A percentile compares a stretch with the other conserved stretches of the same genome.
These are phyloP conservation scores for Phylloscopus trochiloides DNA, from an alignment of 2,113 vertebrate species.

Conservation along the genomic window DNA sequence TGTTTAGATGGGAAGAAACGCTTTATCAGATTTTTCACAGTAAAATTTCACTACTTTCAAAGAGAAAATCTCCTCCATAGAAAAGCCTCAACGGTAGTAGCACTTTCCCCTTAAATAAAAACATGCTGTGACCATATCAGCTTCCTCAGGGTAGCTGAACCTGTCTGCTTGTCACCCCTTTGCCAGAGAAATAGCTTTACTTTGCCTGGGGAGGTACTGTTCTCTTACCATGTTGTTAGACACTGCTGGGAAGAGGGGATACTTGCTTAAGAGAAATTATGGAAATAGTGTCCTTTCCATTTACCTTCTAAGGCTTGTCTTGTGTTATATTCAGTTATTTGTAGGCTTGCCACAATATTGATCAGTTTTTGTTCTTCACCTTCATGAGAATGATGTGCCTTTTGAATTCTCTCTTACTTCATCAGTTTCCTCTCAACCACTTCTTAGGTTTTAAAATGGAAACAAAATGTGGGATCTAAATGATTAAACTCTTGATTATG, in stretches of 20 bases:
- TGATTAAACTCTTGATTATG: neutral
- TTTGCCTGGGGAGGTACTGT: neutral
- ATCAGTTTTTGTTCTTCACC: neutral
- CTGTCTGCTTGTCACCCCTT: neutral
- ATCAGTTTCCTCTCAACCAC: neutral
- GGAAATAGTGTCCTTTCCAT: neutral
- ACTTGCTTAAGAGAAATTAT: neutral
- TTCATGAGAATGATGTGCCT: neutral
- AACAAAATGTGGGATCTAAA: neutral
- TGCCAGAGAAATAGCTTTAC: neutral
- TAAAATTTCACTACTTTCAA: neutral
- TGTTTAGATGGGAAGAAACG: neutral
- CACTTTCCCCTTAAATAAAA: neutral
- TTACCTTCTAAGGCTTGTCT: neutral
- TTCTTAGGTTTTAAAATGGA: neutral
- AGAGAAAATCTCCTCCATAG: neutral
- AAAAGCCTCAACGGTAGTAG: neutral
- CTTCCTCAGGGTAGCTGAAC: neutral
- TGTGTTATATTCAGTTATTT: neutral
- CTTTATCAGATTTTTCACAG: neutral
- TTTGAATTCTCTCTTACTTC: neutral
- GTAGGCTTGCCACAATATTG: neutral
- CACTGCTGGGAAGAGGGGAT: neutral
- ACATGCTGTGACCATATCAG: neutral
- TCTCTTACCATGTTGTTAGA: neutral